Evolutionary conservation across 64 coral and sea anemone genomes (phyloP).

Genomic region (Trachythela sp.): DNA sequence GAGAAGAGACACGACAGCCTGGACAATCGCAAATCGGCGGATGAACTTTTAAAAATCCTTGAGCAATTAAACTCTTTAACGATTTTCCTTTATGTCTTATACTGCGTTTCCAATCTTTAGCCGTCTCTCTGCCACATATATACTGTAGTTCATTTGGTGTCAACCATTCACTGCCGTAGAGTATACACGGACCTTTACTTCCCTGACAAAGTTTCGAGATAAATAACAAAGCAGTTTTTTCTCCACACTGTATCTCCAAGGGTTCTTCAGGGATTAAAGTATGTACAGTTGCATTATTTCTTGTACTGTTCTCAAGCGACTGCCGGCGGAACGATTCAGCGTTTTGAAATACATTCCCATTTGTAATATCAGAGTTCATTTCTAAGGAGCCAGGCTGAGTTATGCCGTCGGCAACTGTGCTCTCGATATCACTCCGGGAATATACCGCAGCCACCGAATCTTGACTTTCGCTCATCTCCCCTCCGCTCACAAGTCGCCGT

Average conservation of each 20-base stretch:
- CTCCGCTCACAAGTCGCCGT: not conserved
- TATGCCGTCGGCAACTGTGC: too few relatives aligned
- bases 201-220: slow-evolving; percentile 95
- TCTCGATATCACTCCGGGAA: not conserved
- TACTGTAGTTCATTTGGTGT: slow-evolving; percentile 98
- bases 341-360: not conserved
- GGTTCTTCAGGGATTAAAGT: slow-evolving; percentile 71
- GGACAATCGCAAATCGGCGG: slow-evolving; percentile 97
- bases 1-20: slow-evolving; percentile 95
- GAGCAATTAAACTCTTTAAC: slow-evolving; percentile 92
- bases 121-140: slow-evolving; percentile 94
- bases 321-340: not conserved
- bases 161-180: slow-evolving; percentile 87
- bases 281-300: not conserved
- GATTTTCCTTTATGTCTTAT: slow-evolving; percentile 96
- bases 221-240: slow-evolving; percentile 81
- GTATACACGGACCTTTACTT: slow-evolving; percentile 98
- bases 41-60: slow-evolving; percentile 92
- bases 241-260: slow-evolving; percentile 94
- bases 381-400: too few relatives aligned
- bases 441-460: not conserved
- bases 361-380: not conserved
- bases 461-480: not conserved
- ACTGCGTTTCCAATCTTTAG: slow-evolving; percentile 98
- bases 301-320: not conserved